phyloP scores from a whole-genome alignment of 2,888 invertebrate species.

The Crossocerus cetratus region DNA sequence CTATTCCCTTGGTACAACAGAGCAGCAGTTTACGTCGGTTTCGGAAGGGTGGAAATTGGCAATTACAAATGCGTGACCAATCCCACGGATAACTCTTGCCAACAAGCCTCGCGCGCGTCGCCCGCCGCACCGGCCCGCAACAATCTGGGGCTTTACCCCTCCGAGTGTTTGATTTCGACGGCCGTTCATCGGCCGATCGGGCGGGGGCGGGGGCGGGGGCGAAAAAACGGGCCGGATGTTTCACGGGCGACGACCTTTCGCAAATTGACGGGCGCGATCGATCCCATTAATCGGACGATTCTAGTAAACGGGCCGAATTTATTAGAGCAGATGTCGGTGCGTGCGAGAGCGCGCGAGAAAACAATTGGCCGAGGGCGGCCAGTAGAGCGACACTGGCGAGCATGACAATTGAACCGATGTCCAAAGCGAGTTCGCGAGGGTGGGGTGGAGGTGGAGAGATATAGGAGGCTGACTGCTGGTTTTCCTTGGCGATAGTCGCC shows the following conservation, averaged over 20 bases:
- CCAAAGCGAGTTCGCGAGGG: too few species aligned
- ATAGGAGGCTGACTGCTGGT: too few species aligned
- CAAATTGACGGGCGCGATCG: background rate
- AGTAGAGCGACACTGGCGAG: too few species aligned
- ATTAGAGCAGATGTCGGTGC: background rate
- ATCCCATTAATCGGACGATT: background rate
- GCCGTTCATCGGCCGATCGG: conserved; percentile 14
- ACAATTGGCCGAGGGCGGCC: too few species aligned
- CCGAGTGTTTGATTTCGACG: conserved; percentile 32
- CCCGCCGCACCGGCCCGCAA: conserved; percentile 32
- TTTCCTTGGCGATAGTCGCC: too few species aligned
- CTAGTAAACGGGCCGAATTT: background rate
- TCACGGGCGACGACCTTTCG: background rate
- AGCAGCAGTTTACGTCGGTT: conserved; percentile 54
- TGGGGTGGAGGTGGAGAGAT: too few species aligned
- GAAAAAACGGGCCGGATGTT: background rate
- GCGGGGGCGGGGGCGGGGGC: background rate
- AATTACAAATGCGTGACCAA: conserved; percentile 63
- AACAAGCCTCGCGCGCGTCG: conserved; percentile 15
- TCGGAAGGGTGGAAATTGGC: conserved; percentile 56
- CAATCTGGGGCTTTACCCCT: conserved; percentile 30
- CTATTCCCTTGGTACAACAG: conserved; percentile 55
- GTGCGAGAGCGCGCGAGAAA: too few species aligned
- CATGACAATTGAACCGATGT: too few species aligned
- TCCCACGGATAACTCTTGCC: conserved; percentile 46